phyloP scores from a whole-genome alignment of 2,797 vertebrate genomes.

The Squalus acanthias region DNA sequence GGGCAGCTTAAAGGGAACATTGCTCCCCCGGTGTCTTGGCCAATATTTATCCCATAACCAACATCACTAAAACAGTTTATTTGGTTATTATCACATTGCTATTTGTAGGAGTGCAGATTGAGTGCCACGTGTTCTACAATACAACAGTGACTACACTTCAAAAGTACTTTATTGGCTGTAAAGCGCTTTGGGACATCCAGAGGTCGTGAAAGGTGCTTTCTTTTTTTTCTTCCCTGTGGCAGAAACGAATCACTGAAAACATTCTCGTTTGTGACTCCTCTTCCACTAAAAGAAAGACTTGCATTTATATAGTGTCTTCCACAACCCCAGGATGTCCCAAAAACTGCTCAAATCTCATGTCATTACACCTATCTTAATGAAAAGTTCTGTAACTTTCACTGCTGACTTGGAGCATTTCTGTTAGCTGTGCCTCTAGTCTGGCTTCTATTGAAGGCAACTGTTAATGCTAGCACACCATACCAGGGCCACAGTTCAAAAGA shows the following conservation, averaged over 20 bases:
- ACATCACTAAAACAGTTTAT: background rate
- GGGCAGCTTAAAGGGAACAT: too few species aligned
- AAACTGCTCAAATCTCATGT: background rate
- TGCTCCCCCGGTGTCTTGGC: background rate
- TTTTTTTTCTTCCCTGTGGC: background rate
- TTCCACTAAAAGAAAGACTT: background rate
- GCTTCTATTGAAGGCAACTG: too few species aligned
- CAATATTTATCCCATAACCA: background rate
- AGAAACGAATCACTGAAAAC: background rate
- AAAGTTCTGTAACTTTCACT: background rate
- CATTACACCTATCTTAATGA: background rate
- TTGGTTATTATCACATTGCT: background rate
- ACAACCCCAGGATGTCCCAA: background rate
- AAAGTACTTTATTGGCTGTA: background rate
- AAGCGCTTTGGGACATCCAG: background rate
- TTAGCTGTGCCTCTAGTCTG: background rate
- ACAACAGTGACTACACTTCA: background rate
- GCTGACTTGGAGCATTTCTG: background rate
- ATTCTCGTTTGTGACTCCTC: background rate
- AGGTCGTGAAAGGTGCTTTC: background rate
- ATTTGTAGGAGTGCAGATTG: background rate
- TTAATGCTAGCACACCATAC: background rate
- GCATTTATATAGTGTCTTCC: background rate
- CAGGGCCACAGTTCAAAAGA: background rate
- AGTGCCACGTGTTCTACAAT: background rate